phyloP scores from a whole-genome alignment of 1,140 invertebrate species.

The Caerostris extrusa region DNA sequence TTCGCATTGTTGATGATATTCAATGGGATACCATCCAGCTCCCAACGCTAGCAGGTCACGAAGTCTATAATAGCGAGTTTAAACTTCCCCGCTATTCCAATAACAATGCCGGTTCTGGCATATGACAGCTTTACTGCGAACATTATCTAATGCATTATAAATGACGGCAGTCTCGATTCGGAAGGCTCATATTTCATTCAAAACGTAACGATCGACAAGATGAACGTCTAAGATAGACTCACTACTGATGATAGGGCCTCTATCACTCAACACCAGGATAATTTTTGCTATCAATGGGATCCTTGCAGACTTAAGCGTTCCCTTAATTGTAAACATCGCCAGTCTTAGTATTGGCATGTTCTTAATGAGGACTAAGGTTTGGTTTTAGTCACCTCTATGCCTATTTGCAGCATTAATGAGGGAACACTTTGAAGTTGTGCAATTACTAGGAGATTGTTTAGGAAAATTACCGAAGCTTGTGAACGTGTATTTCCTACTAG shows the following conservation, averaged over 20 bases:
- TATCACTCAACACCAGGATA: constrained; percentile 51
- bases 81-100: constrained; percentile 62
- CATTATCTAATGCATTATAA: constrained; percentile 71
- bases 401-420: constrained; percentile 59
- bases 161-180: constrained; percentile 49
- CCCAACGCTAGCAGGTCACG: constrained; percentile 44
- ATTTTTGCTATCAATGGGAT: constrained; percentile 43
- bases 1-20: constrained; percentile 67
- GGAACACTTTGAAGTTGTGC: constrained; percentile 53
- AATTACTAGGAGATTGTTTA: constrained; percentile 60
- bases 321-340: constrained; percentile 46
- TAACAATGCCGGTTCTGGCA: constrained; percentile 69
- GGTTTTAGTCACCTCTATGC: constrained; percentile 36
- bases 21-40: constrained; percentile 27
- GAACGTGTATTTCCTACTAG: background rate
- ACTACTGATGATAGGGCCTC: background rate
- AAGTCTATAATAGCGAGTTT: constrained; percentile 52
- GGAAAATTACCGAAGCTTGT: constrained; percentile 28
- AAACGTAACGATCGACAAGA: constrained; percentile 60
- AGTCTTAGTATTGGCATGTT: constrained; percentile 44
- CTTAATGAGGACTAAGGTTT: constrained; percentile 65
- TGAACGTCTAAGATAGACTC: constrained; percentile 28
- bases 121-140: constrained; percentile 68
- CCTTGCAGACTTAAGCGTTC: background rate
- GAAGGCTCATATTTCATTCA: constrained; percentile 72